A percentile compares a stretch with the other conserved stretches of the same genome.
Conservation (phyloP, 2,888 invertebrate genomes). For the Agrochola macilenta region DNA sequence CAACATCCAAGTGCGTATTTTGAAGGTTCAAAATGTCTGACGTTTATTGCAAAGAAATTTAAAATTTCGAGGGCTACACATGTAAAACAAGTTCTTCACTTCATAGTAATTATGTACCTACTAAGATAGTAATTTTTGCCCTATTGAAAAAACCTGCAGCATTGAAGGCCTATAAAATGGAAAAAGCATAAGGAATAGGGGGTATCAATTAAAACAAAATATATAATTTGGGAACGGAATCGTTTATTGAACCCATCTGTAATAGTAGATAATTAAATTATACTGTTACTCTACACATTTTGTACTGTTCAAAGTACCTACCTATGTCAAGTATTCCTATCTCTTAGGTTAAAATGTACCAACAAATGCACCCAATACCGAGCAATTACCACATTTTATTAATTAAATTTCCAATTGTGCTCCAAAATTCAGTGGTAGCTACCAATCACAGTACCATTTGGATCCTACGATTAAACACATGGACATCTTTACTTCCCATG, state of each 20-base stretch:
- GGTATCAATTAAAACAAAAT: conserved; percentile 77
- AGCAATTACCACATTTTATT: conserved; percentile 71
- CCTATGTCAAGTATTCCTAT: conserved; percentile 85
- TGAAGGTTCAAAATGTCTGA: no score
- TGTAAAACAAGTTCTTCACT: no score
- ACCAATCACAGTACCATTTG: conserved; percentile 87
- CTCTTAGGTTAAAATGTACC: conserved; percentile 83
- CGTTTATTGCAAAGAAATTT: no score
- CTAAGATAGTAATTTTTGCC: no score
- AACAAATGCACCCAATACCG: conserved; percentile 84
- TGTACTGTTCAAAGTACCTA: conserved; percentile 90
- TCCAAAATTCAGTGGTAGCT: conserved; percentile 81
- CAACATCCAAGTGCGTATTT: no score
- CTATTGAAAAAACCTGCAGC: no score
- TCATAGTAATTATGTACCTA: no score
- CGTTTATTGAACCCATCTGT: conserved; percentile 90
- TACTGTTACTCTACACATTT: conserved; percentile 88
- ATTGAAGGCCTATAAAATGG: no score
- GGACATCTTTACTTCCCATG: conserved; percentile 59
- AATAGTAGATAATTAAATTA: conserved; percentile 89
- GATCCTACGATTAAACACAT: conserved; percentile 82
- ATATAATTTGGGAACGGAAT: conserved; percentile 88
- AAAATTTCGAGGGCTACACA: no score
- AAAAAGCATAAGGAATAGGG: neutral
- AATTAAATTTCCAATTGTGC: conserved; percentile 75